phyloP scores from a whole-genome alignment of 2,113 vertebrate genomes.

The Piprites chloris region DNA sequence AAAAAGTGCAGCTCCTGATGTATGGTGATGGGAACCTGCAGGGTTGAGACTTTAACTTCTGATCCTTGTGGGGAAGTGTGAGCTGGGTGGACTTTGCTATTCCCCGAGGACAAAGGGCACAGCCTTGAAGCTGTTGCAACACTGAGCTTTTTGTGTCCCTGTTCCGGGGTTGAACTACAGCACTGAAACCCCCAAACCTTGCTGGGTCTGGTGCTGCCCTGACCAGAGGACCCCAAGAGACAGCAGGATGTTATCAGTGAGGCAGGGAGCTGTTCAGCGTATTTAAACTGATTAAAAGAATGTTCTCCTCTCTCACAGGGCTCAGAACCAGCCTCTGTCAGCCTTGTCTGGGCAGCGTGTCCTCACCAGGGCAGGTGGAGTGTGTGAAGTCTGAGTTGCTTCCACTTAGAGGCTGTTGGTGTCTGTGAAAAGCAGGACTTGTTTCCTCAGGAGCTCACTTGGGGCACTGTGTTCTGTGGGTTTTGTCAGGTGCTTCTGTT shows the following conservation, averaged over 20 bases:
- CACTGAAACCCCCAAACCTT: background rate
- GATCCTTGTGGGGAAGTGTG: background rate
- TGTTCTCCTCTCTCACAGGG: background rate
- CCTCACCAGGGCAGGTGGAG: background rate
- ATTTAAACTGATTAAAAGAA: background rate
- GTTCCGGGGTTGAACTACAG: background rate
- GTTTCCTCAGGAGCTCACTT: background rate
- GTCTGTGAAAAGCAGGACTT: background rate
- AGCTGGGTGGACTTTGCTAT: slow-evolving; percentile 16
- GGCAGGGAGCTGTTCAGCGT: background rate
- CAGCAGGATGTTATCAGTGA: background rate
- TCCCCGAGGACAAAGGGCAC: background rate
- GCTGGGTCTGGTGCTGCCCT: background rate
- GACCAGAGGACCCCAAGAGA: too few relatives aligned
- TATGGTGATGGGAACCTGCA: background rate
- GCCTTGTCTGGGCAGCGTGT: background rate
- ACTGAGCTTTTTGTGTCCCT: background rate
- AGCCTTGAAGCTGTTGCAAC: background rate
- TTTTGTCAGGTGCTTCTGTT: background rate
- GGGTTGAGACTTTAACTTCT: slow-evolving; percentile 18
- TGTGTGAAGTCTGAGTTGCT: background rate
- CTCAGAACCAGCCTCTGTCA: background rate
- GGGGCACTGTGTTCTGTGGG: background rate
- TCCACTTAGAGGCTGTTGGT: background rate
- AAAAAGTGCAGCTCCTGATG: accelerated